Base-by-base conservation (phyloP, 2,888 invertebrate species). In the Cerastis leucographa region DNA sequence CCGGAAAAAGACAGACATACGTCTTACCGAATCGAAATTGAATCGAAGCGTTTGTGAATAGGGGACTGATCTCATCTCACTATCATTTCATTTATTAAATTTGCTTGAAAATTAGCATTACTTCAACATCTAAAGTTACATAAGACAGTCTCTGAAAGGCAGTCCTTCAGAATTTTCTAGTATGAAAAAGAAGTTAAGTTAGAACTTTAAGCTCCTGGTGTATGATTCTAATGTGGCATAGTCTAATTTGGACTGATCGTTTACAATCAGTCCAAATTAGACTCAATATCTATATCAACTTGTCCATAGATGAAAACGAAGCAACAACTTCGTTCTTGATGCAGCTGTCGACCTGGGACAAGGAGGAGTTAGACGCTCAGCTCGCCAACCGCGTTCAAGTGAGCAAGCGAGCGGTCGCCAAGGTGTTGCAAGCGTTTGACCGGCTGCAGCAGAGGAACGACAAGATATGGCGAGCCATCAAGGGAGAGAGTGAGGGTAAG, bases 301-400 rank as follows among this genome's bases (percentile, higher is more conserved):
- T 85, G 3, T 72, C 94, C 96, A 64, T 91, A 99, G 99, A 99
- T 97, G 99, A 99, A 95, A 99, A 98, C 95, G 99, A 99, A 95
- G 99, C 99, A 0, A 99, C 99, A 14, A 99, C 99, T 14, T 99
- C 99, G 11, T 99, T 99, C 94, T 97, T 99, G 65, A 98, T 99
- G 96, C 99, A 99, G 92, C 94, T 99, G 61, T 99, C 99, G 1
- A 99, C 99, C 0, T 99, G 99, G 99, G 99, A 99, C 93, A 99
- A 99, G 91, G 99, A 99, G 91, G 99, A 99, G 93, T 95, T 99
- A 74, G 99, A 99, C 90, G 99, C 99, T 87, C 99, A 99, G 94
- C 97, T 99, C 56, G 99, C 99, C 0, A 99, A 99, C 95, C 97
- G 99, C 46, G 99, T 99, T 11, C 99, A 99, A 96, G 99, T 99